Conservation (phyloP, 2,888 invertebrate species). For the Diarsia rubi region DNA sequence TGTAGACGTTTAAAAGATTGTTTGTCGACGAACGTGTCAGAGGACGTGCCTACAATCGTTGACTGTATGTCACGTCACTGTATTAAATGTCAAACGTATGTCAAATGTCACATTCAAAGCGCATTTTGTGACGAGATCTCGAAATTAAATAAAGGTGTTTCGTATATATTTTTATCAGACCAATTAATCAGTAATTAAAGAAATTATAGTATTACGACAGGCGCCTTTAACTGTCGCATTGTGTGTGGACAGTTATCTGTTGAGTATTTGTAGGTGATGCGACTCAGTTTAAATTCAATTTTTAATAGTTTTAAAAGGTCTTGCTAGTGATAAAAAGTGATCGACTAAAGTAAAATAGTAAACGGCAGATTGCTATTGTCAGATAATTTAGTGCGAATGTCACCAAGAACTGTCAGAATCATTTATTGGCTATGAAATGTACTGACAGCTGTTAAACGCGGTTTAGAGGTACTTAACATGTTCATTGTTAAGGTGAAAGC, state of each 20-base stretch:
- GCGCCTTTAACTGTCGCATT: constrained; percentile 9
- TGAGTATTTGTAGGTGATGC: not conserved
- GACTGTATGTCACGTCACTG: constrained; percentile 13
- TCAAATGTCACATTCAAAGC: constrained; percentile 23
- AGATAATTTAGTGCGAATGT: not conserved
- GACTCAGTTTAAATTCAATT: not conserved
- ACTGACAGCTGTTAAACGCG: no score
- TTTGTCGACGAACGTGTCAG: constrained; percentile 23
- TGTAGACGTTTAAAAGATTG: constrained; percentile 6
- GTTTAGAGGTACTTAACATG: no score
- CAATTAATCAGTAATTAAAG: constrained; percentile 42
- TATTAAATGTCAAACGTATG: constrained; percentile 45
- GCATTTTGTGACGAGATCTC: constrained; percentile 6
- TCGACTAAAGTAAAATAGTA: not conserved
- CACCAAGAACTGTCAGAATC: not conserved
- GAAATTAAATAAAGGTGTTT: constrained; percentile 22
- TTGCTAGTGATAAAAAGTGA: not conserved
- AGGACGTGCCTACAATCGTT: constrained; percentile 4
- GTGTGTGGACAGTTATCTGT: constrained; percentile 2
- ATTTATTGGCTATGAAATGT: not conserved
- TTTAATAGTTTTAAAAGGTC: not conserved
- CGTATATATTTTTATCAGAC: constrained; percentile 8
- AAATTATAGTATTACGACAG: constrained; percentile 5
- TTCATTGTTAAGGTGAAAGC: not conserved
- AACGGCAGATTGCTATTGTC: not conserved